Evolutionary conservation across 2,797 vertebrate genomes (phyloP).

Genomic region (Psittacula derbiana): DNA sequence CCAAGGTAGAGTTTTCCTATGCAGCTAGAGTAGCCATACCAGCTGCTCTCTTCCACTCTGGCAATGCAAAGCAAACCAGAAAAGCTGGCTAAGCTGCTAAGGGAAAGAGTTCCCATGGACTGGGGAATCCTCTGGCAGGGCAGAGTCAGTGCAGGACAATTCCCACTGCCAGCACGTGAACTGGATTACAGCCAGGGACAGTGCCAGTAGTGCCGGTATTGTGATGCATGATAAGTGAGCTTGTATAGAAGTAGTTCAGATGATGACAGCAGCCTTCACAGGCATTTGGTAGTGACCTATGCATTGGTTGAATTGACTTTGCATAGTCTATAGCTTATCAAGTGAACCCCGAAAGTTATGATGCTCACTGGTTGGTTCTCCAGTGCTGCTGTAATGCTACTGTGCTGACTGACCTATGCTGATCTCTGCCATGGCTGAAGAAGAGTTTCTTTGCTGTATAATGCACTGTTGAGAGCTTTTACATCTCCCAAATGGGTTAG

Average conservation of each 20-base stretch:
- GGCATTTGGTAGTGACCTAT: neutral
- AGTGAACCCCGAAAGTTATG: neutral
- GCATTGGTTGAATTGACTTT: neutral
- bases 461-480: neutral
- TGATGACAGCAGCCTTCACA: neutral
- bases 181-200: neutral
- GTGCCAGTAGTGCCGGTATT: neutral
- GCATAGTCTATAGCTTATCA: neutral
- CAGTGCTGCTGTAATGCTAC: neutral
- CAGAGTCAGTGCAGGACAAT: neutral
- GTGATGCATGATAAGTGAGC: neutral
- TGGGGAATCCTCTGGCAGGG: neutral
- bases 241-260: neutral
- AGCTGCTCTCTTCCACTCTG: neutral
- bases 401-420: neutral
- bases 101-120: neutral
- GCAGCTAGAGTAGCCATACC: neutral
- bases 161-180: neutral
- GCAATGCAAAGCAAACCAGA: conserved; percentile 13
- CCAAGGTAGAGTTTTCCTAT: neutral
- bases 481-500: neutral
- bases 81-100: conserved; percentile 12
- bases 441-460: neutral
- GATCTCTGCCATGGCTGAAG: neutral
- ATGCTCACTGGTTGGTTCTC: neutral